Evolutionary conservation across 1,140 invertebrate species (phyloP).

Genomic region (Scaptomyza montana): DNA sequence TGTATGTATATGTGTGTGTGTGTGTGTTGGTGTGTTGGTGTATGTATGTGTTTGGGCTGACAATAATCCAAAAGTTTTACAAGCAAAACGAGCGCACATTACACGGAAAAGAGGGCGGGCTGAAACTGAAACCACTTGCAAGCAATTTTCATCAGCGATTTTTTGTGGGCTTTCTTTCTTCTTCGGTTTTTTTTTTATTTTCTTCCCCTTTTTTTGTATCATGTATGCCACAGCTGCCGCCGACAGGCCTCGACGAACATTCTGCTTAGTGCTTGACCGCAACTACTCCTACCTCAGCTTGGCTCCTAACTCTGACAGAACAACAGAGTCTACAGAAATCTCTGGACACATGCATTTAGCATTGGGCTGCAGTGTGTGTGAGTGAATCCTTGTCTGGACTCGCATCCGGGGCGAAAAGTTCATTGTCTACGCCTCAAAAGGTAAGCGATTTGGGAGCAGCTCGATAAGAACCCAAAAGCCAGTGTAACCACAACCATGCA

Average conservation of each 20-base stretch:
- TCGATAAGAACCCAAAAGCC: conserved; percentile 51
- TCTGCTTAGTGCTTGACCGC: conserved; percentile 37
- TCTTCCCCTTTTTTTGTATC: neutral
- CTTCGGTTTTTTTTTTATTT: neutral
- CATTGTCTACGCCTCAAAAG: conserved; percentile 69
- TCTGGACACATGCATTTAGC: conserved; percentile 45
- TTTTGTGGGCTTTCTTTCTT: conserved; percentile 21
- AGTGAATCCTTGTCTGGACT: neutral
- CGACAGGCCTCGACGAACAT: conserved; percentile 45
- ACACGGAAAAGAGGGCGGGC: conserved; percentile 56
- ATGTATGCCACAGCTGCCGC: conserved; percentile 44
- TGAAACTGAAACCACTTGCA: conserved; percentile 80
- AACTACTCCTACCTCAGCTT: neutral
- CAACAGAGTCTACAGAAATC: conserved; percentile 39
- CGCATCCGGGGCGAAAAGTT: conserved; percentile 29
- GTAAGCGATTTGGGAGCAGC: conserved; percentile 63
- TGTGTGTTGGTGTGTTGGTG: conserved; percentile 24
- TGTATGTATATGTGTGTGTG: conserved; percentile 17
- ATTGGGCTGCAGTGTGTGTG: conserved; percentile 22
- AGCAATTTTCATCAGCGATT: conserved; percentile 78
- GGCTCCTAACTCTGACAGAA: neutral
- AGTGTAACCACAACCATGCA: conserved; percentile 31
- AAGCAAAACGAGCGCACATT: conserved; percentile 80
- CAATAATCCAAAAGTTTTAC: conserved; percentile 82
- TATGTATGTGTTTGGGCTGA: conserved; percentile 58